Evolutionary conservation across 2,888 invertebrate genomes (phyloP), one percentile per base, ranked within the genome.

Genomic region (Calameuta filiformis): DNA sequence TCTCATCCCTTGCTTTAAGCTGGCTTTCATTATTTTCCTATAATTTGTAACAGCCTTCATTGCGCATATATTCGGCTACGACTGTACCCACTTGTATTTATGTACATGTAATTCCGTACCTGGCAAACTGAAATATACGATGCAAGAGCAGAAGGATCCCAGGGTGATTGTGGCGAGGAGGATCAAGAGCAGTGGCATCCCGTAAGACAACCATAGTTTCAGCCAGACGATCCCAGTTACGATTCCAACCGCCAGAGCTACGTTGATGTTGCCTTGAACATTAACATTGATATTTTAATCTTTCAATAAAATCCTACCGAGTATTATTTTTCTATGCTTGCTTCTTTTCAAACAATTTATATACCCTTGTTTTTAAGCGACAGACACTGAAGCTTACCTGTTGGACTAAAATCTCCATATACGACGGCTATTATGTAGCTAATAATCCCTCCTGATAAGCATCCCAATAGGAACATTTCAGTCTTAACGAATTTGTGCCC

Each of bases 401-500:
- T 78, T 35, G 77, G 74, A 40, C 76, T 69, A 23, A 80, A 77
- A 68, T 77, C 34, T 80, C 77, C 82, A 76, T 76, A 33, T 73
- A 35, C 75, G 3, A 73, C 35, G 4, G 86, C 77, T 34, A 94
- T 75, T 76, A 94, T 92, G 84, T 94, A 94, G 12, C 93, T 93
- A 33, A 95, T 85, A 15, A 94, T 86, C 35, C 93, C 92, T 34
- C 94, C 94, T 81, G 93, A 92, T 75, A 94, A 87, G 82, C 94
- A 93, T n/a, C 95, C 94, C 76, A 94, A 91, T 9, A 95, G 83
- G 85, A 94, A 94, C 91, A 94, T 93, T 86, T 94, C 94, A 82
- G 92, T 92, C 88, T 93, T 94, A 87, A 95, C 94, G 89, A 93
- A 94, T 73, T 92, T 92, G 87, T 95, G 95, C 9, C 96, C 96